Evolutionary conservation across 2,797 vertebrate species (phyloP), one percentile per base, ranked within the genome.

Genomic region (Urocyon cinereoargenteus): DNA sequence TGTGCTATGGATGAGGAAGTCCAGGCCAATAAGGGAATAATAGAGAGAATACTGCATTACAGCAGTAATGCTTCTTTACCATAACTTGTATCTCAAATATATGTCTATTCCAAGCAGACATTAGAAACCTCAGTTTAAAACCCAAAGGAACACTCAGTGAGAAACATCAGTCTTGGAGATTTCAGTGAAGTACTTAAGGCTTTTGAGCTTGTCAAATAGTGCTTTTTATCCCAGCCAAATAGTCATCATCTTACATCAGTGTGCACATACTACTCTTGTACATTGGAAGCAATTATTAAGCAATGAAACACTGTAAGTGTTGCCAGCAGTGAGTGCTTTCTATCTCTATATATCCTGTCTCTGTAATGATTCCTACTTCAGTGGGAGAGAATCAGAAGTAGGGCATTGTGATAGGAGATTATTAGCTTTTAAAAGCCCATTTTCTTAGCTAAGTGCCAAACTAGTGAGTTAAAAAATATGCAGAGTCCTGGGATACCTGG

Each of bases 41-140:
- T 70, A 78, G 31, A 53, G 78, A 96, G 66, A 94, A 83, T 87
- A 84, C 53, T 75, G n/a, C 72, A 73, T 55, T 75, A 55, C 15
- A 82, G 6, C 75, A 88, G 49, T 66, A 88, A 31, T 0, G 6
- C 36, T 72, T 91, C 55, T 92, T 85, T 92, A 78, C 55, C 64
- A 5, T 92, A 55, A 72, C 84, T 89, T 92, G 28, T 84, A 85
- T 88, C 70, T 92, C 78, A 94, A 49, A 92, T 9, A 0, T 86
- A 59, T 59, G 11, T 92, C 45, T 94, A 13, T 64, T 92, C 70
- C 88, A 94, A 64, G 31, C 89, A 85, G 62, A 57, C 19, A 3
- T 78, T 49, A 84, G 36, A 94, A 85, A 92, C 28, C 55, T 92
- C 45, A 18, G 40, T 94, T 70, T 85, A 94, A 82, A 91, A 73